phyloP scores from a whole-genome alignment of 2,888 invertebrate species.

The Vannuccia rotundouncinata region DNA sequence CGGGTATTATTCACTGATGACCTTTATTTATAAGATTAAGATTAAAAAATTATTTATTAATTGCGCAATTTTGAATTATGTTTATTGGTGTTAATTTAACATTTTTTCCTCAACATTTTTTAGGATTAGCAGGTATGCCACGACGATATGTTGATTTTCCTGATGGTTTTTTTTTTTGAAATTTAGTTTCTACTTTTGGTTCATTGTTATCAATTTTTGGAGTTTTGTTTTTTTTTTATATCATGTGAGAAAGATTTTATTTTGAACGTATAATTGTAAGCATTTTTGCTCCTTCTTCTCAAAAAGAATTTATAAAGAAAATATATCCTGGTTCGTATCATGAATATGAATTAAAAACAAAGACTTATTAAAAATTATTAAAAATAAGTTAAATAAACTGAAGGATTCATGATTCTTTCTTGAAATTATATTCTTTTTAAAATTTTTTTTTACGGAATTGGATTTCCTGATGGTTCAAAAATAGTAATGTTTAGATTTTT shows the following conservation, averaged over 20 bases:
- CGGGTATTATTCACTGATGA: conserved; percentile 67
- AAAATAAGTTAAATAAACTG: neutral
- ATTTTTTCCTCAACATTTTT: conserved; percentile 73
- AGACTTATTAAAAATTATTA: neutral
- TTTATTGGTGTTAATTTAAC: conserved; percentile 72
- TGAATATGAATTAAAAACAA: conserved; percentile 12
- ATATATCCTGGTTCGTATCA: neutral
- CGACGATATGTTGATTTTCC: conserved; percentile 69
- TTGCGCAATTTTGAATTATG: conserved; percentile 63
- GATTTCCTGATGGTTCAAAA: conserved; percentile 46
- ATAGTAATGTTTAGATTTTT: conserved; percentile 46
- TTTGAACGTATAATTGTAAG: conserved; percentile 23
- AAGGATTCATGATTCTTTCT: neutral
- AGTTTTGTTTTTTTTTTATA: conserved; percentile 19
- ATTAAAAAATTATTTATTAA: conserved; percentile 56
- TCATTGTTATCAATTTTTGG: conserved; percentile 26
- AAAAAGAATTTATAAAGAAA: conserved; percentile 23
- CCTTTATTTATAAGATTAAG: conserved; percentile 64
- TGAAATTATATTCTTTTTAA: neutral
- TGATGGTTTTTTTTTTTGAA: conserved; percentile 52
- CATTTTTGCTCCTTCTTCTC: conserved; percentile 13
- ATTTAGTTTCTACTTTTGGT: conserved; percentile 8
- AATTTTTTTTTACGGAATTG: conserved; percentile 37
- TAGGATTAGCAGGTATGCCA: conserved; percentile 67
- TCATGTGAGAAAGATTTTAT: conserved; percentile 18